Conservation (phyloP, 2,888 invertebrate species). For the Conus canariensis region DNA sequence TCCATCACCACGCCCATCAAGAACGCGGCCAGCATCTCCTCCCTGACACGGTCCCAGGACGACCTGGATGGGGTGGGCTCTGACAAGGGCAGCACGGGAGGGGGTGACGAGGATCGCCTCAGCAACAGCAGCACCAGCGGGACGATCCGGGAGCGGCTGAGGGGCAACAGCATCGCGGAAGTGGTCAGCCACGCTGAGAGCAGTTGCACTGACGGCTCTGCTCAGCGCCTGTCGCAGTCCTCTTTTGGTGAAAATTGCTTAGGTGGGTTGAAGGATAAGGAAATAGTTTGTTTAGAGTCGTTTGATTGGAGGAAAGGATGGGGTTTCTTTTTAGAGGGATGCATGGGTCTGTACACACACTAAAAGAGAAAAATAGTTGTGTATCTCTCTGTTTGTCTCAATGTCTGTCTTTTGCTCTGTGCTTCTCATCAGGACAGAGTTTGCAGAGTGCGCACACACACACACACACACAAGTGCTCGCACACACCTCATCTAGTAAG, state of each 20-base stretch:
- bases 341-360: too few relatives aligned
- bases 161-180: slow-evolving; percentile 53
- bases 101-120: slow-evolving; percentile 54
- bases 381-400: too few relatives aligned
- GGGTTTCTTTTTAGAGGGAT: neutral
- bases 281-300: neutral
- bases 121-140: slow-evolving; percentile 50
- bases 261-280: slow-evolving; percentile 26
- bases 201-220: slow-evolving; percentile 46
- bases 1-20: slow-evolving; percentile 72
- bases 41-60: slow-evolving; percentile 63
- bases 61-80: slow-evolving; percentile 60
- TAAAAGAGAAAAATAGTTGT: too few relatives aligned
- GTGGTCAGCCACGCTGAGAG: slow-evolving; percentile 51
- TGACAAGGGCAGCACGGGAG: slow-evolving; percentile 18
- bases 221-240: slow-evolving; percentile 48
- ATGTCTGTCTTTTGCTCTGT: too few relatives aligned
- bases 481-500: too few relatives aligned
- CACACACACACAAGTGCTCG: too few relatives aligned
- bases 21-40: slow-evolving; percentile 63
- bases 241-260: slow-evolving; percentile 46
- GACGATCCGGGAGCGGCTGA: slow-evolving; percentile 46
- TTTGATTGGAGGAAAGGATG: too few relatives aligned
- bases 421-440: too few relatives aligned
- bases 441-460: too few relatives aligned